Base-by-base conservation (phyloP, 2,113 vertebrate species). In the Pterocles orientalis region DNA sequence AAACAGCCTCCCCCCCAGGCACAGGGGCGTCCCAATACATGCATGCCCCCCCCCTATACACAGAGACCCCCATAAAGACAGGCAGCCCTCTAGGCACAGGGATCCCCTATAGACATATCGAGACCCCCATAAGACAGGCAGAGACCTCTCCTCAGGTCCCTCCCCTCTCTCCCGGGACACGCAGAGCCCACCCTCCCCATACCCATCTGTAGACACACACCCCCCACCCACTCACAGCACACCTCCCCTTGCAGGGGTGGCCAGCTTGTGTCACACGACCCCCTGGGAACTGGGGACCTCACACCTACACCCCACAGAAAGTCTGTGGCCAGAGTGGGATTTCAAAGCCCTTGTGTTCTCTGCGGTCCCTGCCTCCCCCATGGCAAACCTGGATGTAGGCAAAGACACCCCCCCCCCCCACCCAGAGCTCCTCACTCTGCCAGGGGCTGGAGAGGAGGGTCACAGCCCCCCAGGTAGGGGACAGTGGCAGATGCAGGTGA, bases 51-150 rank as follows among this genome's bases (percentile, higher is more conserved):
- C 15, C 12, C 43, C 21, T 14, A 16, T 23, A 3, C 11, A 45
- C 36, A 56, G 31, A 18, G 19, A 41, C 8, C 28, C 5, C 6
- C 34, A 2, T 31, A 3, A 7, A 33, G 26, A 8, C 18, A 34
- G 18, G 24, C 36, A 69, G 3, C 14, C 12, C n/a, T 18, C 18
- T 8, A 28, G 34, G 7, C 23, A 39, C 26, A 17, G 58, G 12
- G 14, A 1, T 47, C 4, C 17, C 43, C 45, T 6, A 2, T 3
- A 8, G 47, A 28, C 61, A 29, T 41, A 14, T 3, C 0, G 9
- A 47, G 64, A 56, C 24, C 18, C 31, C 29, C 1, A 48, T 36
- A 36, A 36, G 14, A 23, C n/a, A 19, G 0, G 8, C 50, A 34
- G 18, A 81, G 21, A 6, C 53, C 13, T 18, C 12, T 60, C 54